Evolutionary conservation across 2,797 vertebrate genomes (phyloP), one percentile per base, ranked within the genome.

Genomic region (Selene dorsalis): DNA sequence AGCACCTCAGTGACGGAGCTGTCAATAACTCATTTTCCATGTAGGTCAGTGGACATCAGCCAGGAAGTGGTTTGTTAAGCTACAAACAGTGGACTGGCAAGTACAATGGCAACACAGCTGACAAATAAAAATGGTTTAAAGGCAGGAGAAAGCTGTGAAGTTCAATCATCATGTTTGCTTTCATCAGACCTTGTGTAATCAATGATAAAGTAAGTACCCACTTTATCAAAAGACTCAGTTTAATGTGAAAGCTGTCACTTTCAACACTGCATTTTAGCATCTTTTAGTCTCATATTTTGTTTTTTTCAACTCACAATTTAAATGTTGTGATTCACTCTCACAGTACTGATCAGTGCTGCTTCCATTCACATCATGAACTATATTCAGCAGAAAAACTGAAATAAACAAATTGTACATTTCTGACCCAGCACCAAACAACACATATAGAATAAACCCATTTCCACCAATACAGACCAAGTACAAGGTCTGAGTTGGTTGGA

Each of bases 1-100:
- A 78, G 57, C 50, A 53, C 22, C 50, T 48, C 61, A 80, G 18
- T 35, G 18, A 82, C 26, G 45, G 69, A 69, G 20, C 50, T 69
- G 35, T 79, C 70, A 70, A 75, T 24, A 73, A 43, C 30, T 57
- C 13, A 47, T 53, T 59, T 41, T 39, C 32, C 47, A 14, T 59
- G 11, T 55, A 75, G 45, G 69, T 56, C 38, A 50, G 38, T 45
- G n/a, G 56, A 69, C 62, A 28, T 55, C 28, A 63, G 32, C 55
- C 18, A 53, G 58, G 13, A 14, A 47, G 24, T 17, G 4, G 26
- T 71, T 81, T 73, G 62, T n/a, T 66, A 39, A 38, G 20, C 8
- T 24, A 11, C 16, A 45, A 45, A 61, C 12, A 4, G 30, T 41
- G 63, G 22, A 47, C 32, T 69, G 2, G 69, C 66, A 69, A 26